Base-by-base conservation (phyloP, 2,888 invertebrate species). In the Cephus sareptanus region DNA sequence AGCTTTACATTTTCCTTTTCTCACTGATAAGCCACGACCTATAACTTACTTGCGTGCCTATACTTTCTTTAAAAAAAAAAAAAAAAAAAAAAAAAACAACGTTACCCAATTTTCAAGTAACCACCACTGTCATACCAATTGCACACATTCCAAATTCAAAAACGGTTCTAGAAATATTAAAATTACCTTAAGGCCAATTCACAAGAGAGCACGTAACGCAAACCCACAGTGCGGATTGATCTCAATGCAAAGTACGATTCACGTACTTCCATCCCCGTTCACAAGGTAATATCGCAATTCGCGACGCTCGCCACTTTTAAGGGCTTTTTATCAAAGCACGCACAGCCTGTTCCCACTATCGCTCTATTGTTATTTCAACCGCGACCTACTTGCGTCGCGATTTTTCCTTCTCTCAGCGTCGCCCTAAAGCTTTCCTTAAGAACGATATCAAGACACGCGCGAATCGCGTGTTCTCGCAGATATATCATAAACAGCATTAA, bases 361-460 rank as follows among this genome's bases (percentile, higher is more conserved):
- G 88, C 83, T 71, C 84, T 84, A 84, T 87, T 88, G 86, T 87
- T 86, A 83, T 84, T 84, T 85, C 81, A 80, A 56, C 81, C 80
- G 81, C 88, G 89, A 90, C 90, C 90, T 87, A 90, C 84, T 89
- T 90, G 88, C 87, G 85, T 84, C 83, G 81, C 83, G 85, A 89
- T 88, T 88, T 88, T 88, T 83, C 75, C 79, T 78, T 78, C 75
- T 80, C 80, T 79, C 79, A 77, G 70, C 71, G 71, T 71, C 71
- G 71, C 71, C 71, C 71, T 31, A 34, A 71, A 71, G 71, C 71
- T 31, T 23, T 56, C 9, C 9, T 56, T 23, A 9, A 0, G 9
- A 56, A 71, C 13, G 33, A 33, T 34, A 34, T 34, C 33, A 71
- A 71, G 71, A 34, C 71, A 34, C 71, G 71, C 71, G 71, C 71